Conservation (phyloP, 2,888 invertebrate species). For the Hetaerina titia region DNA sequence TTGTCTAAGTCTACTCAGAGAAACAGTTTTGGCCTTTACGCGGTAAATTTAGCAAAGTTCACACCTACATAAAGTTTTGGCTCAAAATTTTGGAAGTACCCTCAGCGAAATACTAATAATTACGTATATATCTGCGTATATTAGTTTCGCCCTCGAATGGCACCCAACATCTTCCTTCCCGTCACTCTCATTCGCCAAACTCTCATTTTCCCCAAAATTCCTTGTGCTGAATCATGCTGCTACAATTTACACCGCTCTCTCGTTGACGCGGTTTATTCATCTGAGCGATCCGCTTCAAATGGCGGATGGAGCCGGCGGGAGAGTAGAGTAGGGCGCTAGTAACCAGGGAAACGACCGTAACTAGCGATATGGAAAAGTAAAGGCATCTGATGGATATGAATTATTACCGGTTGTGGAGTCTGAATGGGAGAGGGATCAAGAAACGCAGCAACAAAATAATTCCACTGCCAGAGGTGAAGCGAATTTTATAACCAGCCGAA, state of each 20-base stretch:
- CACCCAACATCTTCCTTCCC: too few relatives aligned
- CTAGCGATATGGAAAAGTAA: not conserved
- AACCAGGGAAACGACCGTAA: not conserved
- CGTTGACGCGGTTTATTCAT: not conserved
- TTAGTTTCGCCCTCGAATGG: too few relatives aligned
- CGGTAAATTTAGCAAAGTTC: too few relatives aligned
- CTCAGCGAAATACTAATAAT: too few relatives aligned
- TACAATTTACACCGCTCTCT: not conserved
- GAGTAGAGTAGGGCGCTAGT: not conserved
- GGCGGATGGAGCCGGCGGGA: not conserved
- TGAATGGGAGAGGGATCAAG: not conserved
- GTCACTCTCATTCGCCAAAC: not conserved
- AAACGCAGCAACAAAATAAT: not conserved
- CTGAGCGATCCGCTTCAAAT: not conserved
- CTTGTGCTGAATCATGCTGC: not conserved
- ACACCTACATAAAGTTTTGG: too few relatives aligned
- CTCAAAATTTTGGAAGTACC: too few relatives aligned
- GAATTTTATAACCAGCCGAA: not conserved
- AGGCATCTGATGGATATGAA: not conserved
- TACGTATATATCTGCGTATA: too few relatives aligned
- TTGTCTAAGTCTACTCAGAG: too few relatives aligned
- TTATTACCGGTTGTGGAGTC: not conserved
- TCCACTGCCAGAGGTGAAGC: not conserved
- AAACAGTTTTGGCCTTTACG: too few relatives aligned
- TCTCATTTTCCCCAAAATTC: not conserved